These are phyloP conservation scores for Orchesella flavescens DNA, from an alignment of 2,888 invertebrate species.

Conservation along the genomic window DNA sequence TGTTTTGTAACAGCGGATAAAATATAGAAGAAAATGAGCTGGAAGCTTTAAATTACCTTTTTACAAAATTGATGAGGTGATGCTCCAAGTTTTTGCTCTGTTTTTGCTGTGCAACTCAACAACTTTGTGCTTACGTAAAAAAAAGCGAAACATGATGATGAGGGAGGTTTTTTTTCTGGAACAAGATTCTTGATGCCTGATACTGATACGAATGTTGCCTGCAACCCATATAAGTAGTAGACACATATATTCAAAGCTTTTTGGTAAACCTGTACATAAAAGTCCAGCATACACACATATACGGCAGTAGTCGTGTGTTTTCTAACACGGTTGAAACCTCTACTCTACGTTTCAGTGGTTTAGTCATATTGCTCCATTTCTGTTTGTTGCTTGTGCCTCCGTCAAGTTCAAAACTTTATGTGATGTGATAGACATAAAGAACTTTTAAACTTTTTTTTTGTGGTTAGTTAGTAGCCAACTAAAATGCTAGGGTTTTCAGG, in stretches of 20 bases:
- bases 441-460: constrained; percentile 13
- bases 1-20: neutral
- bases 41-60: neutral
- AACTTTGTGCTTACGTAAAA: neutral
- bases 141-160: neutral
- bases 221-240: too few relatives aligned
- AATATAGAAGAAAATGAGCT: neutral
- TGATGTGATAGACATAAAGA: neutral
- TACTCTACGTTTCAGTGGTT: too few relatives aligned
- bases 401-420: neutral
- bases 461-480: constrained; percentile 3
- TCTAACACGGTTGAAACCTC: too few relatives aligned
- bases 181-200: too few relatives aligned
- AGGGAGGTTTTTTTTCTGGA: neutral
- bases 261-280: too few relatives aligned
- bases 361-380: neutral
- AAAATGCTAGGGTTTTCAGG: neutral
- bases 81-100: neutral
- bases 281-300: too few relatives aligned
- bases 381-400: neutral
- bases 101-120: neutral
- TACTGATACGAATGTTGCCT: too few relatives aligned
- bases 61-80: neutral
- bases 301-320: too few relatives aligned
- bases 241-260: too few relatives aligned